Conservation (phyloP, 2,113 vertebrate genomes). For the Calidris pygmaea region DNA sequence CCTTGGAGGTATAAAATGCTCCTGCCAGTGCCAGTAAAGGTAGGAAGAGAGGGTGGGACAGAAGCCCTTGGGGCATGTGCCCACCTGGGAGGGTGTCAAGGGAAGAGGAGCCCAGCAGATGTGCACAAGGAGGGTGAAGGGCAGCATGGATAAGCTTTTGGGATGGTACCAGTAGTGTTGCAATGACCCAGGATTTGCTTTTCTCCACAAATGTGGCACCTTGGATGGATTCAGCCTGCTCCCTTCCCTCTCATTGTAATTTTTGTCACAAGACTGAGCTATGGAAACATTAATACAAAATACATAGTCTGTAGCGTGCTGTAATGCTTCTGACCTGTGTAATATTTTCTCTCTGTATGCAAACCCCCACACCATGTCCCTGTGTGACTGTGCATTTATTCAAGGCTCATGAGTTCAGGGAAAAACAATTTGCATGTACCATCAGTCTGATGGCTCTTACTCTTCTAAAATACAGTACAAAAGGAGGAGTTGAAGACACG, state of each 20-base stretch:
- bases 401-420: neutral
- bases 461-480: neutral
- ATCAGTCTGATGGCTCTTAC: neutral
- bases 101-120: neutral
- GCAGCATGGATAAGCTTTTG: neutral
- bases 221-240: neutral
- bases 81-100: neutral
- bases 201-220: neutral
- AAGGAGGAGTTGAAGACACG: neutral
- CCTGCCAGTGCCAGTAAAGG: neutral
- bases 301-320: rapidly evolving
- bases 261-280: neutral
- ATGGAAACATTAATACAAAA: neutral
- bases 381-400: neutral
- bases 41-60: neutral
- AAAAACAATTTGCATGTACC: neutral
- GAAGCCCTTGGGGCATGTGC: too few relatives aligned
- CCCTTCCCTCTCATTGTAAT: neutral
- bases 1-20: neutral
- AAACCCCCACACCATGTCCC: rapidly evolving
- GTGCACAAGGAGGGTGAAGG: rapidly evolving
- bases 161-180: neutral
- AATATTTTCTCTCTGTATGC: neutral
- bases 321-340: neutral
- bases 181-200: neutral